Evolutionary conservation across 2,888 invertebrate species (phyloP).

Genomic region (Eupithecia pulchellata): DNA sequence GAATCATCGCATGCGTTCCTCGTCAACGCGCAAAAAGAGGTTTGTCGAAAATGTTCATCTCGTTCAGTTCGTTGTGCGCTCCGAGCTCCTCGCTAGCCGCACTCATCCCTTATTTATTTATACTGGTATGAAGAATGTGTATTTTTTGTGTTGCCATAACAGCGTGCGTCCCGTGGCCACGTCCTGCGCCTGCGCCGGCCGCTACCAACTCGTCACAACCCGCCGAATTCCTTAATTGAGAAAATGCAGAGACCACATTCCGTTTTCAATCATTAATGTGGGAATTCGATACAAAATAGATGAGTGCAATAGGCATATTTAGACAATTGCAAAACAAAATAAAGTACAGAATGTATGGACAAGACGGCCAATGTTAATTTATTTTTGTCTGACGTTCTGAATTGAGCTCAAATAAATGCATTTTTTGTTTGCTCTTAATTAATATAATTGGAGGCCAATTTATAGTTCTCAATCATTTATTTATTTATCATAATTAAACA

Average conservation of each 20-base stretch:
- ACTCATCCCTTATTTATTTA: constrained; percentile 85
- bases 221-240: constrained; percentile 81
- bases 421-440: constrained; percentile 38
- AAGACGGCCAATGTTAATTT: constrained; percentile 46
- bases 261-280: constrained; percentile 71
- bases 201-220: constrained; percentile 51
- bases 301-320: constrained; percentile 54
- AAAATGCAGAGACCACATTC: constrained; percentile 76
- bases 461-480: constrained; percentile 30
- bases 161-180: constrained; percentile 65
- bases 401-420: constrained; percentile 21
- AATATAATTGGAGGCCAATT: constrained; percentile 35
- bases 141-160: constrained; percentile 76
- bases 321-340: constrained; percentile 44
- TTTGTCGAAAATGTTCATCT: constrained; percentile 81
- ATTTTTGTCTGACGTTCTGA: constrained; percentile 31
- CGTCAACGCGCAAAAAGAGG: constrained; percentile 80
- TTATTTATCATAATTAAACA: constrained; percentile 21
- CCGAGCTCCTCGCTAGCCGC: constrained; percentile 61
- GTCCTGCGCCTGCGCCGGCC: constrained; percentile 13
- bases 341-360: constrained; percentile 30
- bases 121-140: constrained; percentile 81
- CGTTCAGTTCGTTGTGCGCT: constrained; percentile 71
- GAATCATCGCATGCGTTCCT: constrained; percentile 84
- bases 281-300: constrained; percentile 69